Conservation (phyloP, 2,113 vertebrate species). For the Sturnira hondurensis region DNA sequence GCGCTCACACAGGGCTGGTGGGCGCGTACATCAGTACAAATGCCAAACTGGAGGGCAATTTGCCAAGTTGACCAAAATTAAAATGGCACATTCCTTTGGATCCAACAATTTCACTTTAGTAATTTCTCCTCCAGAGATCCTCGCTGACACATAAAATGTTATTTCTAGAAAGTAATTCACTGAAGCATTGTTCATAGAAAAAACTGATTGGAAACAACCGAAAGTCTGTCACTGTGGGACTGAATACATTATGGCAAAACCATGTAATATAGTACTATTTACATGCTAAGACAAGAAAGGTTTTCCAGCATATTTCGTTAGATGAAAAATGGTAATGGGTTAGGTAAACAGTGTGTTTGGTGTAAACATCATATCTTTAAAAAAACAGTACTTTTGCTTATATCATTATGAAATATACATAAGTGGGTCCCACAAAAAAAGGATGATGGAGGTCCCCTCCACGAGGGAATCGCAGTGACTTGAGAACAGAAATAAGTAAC, state of each 20-base stretch:
- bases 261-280: not conserved
- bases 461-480: not conserved
- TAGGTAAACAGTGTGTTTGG: not conserved
- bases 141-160: constrained; percentile 39
- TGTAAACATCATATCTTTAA: not conserved
- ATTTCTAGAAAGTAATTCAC: constrained; percentile 53
- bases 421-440: not conserved
- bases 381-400: not conserved
- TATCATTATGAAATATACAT: not conserved
- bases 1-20: not conserved
- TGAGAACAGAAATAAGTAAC: not conserved
- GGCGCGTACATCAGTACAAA: not conserved
- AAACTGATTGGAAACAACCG: constrained; percentile 20
- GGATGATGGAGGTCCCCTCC: not conserved
- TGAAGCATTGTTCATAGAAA: constrained; percentile 4
- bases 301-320: not conserved
- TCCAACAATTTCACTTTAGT: constrained; percentile 29
- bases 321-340: not conserved
- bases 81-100: constrained; percentile 31
- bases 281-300: not conserved
- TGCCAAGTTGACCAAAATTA: constrained; percentile 18
- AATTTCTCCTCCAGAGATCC: constrained; percentile 39
- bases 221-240: not conserved
- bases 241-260: not conserved
- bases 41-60: constrained; percentile 34